These are phyloP conservation scores for Semotilus atromaculatus DNA, from an alignment of 2,797 vertebrate genomes.

Conservation along the genomic window DNA sequence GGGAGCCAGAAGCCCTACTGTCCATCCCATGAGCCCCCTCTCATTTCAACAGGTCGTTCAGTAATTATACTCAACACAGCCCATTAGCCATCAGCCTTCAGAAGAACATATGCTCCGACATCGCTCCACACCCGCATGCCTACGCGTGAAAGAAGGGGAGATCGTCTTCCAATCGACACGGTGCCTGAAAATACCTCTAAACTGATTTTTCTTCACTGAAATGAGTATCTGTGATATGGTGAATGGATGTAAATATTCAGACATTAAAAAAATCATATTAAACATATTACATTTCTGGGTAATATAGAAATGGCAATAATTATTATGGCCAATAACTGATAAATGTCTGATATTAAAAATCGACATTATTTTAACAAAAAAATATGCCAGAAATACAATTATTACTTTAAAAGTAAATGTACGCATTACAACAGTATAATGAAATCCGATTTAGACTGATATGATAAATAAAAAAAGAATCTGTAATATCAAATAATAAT, in stretches of 20 bases:
- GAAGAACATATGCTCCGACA: conserved; percentile 45
- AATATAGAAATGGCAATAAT: not conserved
- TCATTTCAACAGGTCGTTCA: conserved; percentile 60
- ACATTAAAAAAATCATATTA: not conserved
- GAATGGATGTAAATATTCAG: not conserved
- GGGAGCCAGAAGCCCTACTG: conserved; percentile 57
- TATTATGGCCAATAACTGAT: not conserved
- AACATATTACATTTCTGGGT: not conserved
- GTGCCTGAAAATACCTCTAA: conserved; percentile 11
- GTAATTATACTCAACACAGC: conserved; percentile 61
- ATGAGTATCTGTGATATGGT: not conserved
- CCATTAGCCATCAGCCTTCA: conserved; percentile 60
- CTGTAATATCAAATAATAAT: not conserved
- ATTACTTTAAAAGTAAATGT: not conserved
- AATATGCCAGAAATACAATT: not conserved
- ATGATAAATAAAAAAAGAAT: too few species aligned
- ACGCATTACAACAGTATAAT: not conserved
- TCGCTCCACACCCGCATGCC: conserved; percentile 47
- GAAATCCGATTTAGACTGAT: not conserved
- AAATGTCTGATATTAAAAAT: not conserved
- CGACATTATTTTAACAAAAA: not conserved
- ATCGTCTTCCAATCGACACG: not conserved
- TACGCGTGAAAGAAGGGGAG: conserved; percentile 24
- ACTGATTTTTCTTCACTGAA: not conserved
- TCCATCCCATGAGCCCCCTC: conserved; percentile 58